Base-by-base conservation (phyloP, 2,113 vertebrate genomes). In the Perca flavescens region DNA sequence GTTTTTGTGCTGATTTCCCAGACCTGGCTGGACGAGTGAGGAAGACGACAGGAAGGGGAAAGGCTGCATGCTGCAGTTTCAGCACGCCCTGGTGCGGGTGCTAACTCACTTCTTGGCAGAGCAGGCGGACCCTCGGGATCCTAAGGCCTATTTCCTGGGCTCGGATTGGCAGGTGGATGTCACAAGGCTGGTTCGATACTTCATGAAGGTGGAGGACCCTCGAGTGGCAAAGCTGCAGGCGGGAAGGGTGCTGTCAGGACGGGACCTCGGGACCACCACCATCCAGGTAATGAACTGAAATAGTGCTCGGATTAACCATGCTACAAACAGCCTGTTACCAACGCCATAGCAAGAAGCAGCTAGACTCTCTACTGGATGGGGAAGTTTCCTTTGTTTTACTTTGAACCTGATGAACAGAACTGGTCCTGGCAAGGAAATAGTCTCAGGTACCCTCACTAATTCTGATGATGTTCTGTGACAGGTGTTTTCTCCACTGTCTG, bases 121-220 rank as follows among this genome's bases (percentile, higher is more conserved):
- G 82, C 93, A 94, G 0, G 77, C 91, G 0, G 96, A 95, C n/a
- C 90, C 96, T 0, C 91, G 95, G 0, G 94, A 95, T 0, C 96
- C 94, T 3, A 90, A 91, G 58, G 94, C 90, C 60, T 95, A 93
- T 85, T 94, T 99, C 82, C 92, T 99, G 89, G 97, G 98, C 82
- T 94, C 97, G 0, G 97, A 99, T 91, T 99, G 98, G 97, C 97
- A 98, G 86, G 94, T 97, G 73, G 97, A 99, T 86, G 95, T 99
- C 85, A 98, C 97, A 0, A 91, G 96, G 84, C 91, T 99, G 86
- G 97, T 98, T 56, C 92, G 92, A 19, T 96, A 96, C 93, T 99
- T 97, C 94, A 94, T 97, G 94, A 97, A 97, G 92, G 97, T 99
- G 91, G 98, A 98, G 85, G 97, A 98, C 83, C 95, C 97, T 7